These are phyloP conservation scores for Mormyrus lacerda DNA, from an alignment of 2,113 vertebrate genomes.

Conservation along the genomic window DNA sequence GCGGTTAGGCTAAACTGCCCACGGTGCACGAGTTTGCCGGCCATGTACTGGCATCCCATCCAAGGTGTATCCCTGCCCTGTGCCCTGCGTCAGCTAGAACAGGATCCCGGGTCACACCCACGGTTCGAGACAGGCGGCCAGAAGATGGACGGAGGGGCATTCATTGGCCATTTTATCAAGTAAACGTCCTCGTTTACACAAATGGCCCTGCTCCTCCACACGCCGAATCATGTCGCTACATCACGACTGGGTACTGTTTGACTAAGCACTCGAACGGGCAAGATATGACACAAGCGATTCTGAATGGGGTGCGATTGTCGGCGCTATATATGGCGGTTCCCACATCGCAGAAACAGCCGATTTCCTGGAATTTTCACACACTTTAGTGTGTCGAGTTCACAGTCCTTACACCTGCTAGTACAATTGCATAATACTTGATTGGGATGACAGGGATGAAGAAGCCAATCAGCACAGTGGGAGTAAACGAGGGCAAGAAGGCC, in stretches of 20 bases:
- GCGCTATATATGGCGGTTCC: neutral
- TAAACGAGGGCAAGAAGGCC: neutral
- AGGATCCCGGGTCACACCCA: neutral
- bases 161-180: neutral
- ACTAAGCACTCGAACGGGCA: neutral
- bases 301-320: neutral
- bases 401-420: neutral
- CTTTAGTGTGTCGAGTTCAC: neutral
- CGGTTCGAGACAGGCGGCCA: neutral
- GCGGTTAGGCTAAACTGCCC: neutral
- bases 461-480: neutral
- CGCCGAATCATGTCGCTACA: neutral
- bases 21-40: neutral
- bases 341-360: neutral
- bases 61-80: neutral
- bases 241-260: neutral
- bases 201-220: neutral
- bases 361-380: neutral
- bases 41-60: neutral
- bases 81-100: neutral
- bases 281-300: neutral
- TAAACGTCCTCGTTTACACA: neutral
- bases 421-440: neutral
- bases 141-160: neutral
- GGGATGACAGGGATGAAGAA: neutral